These are phyloP conservation scores for Phyllostomus discolor DNA, from an alignment of 2,113 vertebrate genomes.

Conservation along the genomic window DNA sequence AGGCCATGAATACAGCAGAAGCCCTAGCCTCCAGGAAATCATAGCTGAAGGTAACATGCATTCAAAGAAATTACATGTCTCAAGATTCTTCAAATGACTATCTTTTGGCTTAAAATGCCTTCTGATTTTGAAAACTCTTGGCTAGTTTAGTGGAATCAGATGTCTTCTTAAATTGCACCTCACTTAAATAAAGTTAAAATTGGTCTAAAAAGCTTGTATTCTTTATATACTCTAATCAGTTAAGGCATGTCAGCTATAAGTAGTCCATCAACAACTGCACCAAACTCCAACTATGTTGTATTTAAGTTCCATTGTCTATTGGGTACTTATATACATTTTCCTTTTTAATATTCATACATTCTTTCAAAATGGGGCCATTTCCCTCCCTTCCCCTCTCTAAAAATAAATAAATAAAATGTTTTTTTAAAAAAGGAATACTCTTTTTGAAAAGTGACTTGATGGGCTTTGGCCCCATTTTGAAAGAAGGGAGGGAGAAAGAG, in stretches of 20 bases:
- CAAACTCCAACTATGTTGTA: background rate
- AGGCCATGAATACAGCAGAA: background rate
- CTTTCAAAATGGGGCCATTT: background rate
- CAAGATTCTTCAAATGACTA: background rate
- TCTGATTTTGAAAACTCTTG: conserved; percentile 16
- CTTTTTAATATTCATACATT: conserved; percentile 6
- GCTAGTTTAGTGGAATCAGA: conserved; percentile 47
- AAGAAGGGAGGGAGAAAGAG: too few relatives aligned
- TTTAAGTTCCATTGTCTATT: conserved; percentile 18
- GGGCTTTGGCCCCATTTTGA: too few relatives aligned
- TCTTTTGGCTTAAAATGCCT: conserved; percentile 29
- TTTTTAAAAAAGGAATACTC: too few relatives aligned
- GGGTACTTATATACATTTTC: background rate
- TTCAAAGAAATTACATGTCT: conserved; percentile 13
- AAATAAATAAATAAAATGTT: too few relatives aligned
- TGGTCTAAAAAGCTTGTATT: background rate
- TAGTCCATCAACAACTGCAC: background rate
- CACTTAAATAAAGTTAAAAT: conserved; percentile 30
- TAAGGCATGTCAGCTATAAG: conserved; percentile 2
- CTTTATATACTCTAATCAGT: conserved; percentile 41
- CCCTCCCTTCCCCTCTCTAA: too few relatives aligned
- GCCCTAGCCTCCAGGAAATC: background rate
- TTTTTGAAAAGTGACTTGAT: too few relatives aligned
- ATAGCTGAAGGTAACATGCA: background rate
- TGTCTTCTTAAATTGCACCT: conserved; percentile 50